Base-by-base conservation (phyloP, 2,797 vertebrate species). In the Urophycis tenuis region DNA sequence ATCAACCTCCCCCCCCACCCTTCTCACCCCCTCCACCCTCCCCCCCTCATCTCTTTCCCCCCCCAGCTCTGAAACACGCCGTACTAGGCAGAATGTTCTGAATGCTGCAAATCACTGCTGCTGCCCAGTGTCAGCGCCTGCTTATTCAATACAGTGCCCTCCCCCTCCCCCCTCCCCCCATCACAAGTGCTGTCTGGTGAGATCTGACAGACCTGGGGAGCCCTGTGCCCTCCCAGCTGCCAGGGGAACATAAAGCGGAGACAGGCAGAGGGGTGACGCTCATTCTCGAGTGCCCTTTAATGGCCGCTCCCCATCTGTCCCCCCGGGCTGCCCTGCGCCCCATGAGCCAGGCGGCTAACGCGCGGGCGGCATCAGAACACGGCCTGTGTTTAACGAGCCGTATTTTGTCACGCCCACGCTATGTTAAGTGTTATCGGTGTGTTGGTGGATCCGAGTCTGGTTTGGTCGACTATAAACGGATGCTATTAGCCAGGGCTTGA, bases 81-180 rank as follows among this genome's bases (percentile, higher is more conserved):
- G 25, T 67, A 67, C 25, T 67, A 25, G n/a, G 60, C 60, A 67
- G 25, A 67, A 67, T 67, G 60, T 67, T 67, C 60, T 67, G n/a
- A 67, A 67, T 29, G 60, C 60, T 67, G 60, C 60, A 67, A n/a
- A 36, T 39, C 36, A 39, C 36, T 73, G 34, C 25, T 73, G 34
- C 60, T 29, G 60, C 25, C 60, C 60, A 29, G 60, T 67, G 60
- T 67, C 60, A 67, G n/a, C 60, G 29, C 25, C 25, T 6, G 45
- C 45, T 49, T 60, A 67, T 29, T 64, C 29, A 75, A 69, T 39
- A 10, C 35, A 36, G 30, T n/a, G n/a, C n/a, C n/a, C n/a, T n/a
- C n/a, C n/a, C 33, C n/a, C 60, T 25, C 60, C n/a, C n/a, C 60
- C 33, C n/a, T 25, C 60, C 60, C 11, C 7, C 60, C 7, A 25